Conservation (phyloP, 2,113 vertebrate genomes). For the Sander vitreus region DNA sequence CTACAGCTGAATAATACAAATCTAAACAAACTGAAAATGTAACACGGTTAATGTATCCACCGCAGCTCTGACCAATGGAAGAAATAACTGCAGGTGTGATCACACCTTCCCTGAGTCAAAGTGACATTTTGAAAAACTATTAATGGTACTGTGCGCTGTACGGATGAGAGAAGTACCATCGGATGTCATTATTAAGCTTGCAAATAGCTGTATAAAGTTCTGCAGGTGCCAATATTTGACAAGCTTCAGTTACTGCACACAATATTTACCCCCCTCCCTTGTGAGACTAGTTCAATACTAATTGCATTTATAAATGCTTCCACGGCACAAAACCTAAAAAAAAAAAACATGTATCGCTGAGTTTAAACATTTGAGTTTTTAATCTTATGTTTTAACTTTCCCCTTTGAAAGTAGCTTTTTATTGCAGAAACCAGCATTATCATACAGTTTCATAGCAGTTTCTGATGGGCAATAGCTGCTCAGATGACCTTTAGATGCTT, state of each 20-base stretch:
- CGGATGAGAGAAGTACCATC: conserved; percentile 13
- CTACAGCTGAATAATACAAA: conserved; percentile 10
- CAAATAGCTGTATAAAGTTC: conserved; percentile 35
- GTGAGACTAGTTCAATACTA: conserved; percentile 32
- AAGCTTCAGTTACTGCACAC: conserved; percentile 23
- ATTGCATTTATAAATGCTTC: conserved; percentile 13
- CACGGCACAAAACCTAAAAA: no score
- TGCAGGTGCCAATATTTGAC: conserved; percentile 44
- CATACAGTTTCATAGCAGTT: conserved; percentile 1
- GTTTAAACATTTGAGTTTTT: conserved; percentile 3
- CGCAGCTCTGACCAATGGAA: not conserved
- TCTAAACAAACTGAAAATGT: not conserved
- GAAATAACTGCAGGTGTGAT: conserved; percentile 15
- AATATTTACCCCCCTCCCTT: conserved; percentile 38
- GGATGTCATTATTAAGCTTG: conserved; percentile 26
- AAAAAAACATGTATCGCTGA: not conserved
- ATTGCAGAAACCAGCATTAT: not conserved
- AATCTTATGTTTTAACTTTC: conserved; percentile 11
- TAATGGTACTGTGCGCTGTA: not conserved
- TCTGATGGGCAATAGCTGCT: not conserved
- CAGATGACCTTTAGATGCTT: not conserved
- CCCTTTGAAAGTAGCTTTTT: conserved; percentile 1
- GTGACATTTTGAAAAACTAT: conserved; percentile 44
- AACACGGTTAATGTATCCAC: conserved; percentile 5
- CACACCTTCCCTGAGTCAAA: conserved; percentile 1